Evolutionary conservation across 2,797 vertebrate genomes (phyloP), one percentile per base, ranked within the genome.

Genomic region (Atherinosoma microstoma): DNA sequence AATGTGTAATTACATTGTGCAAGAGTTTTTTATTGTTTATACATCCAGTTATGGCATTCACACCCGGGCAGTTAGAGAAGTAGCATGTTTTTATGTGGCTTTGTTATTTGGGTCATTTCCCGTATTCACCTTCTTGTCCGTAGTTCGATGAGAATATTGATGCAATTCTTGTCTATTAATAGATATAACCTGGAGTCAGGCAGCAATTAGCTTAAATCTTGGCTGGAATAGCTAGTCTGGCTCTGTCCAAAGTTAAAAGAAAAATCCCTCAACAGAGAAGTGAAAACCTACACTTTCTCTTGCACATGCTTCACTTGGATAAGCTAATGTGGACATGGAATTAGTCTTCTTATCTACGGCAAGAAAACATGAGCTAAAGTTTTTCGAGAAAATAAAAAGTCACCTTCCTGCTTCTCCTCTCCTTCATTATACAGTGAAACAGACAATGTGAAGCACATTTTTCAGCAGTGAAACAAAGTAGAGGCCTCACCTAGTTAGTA

Each of bases 381-480:
- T 47, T 34, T 20, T 11, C 6, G 27, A n/a, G 29, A 56, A 56
- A 30, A 30, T 32, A 45, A 75, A 45, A 75, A 20, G 93, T 94
- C 88, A 24, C 47, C 58, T 70, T 36, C 58, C 29, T 47, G 58
- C 71, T 64, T 64, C 38, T 58, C 24, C 20, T 71, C 90, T 94
- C 90, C 6, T 32, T 57, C 13, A 32, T 36, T 3, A 61, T 75
- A 67, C 51, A 71, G 76, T 92, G 70, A 90, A 89, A 89, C 27
- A 84, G 72, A 76, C 63, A 89, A 90, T 91, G 78, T 89, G 84
- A 91, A 91, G 87, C 82, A 87, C 83, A 83, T 58, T 71, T 75
- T 57, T 84, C 68, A 51, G 62, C 67, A n/a, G 56, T 45, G 38
- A 65, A 83, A 76, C 64, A 68, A 80, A 63, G 74, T 63, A 9